A percentile compares a stretch with the other conserved stretches of the same genome.
Conservation (phyloP, 2,888 invertebrate genomes). For the Augochlorella aurata region DNA sequence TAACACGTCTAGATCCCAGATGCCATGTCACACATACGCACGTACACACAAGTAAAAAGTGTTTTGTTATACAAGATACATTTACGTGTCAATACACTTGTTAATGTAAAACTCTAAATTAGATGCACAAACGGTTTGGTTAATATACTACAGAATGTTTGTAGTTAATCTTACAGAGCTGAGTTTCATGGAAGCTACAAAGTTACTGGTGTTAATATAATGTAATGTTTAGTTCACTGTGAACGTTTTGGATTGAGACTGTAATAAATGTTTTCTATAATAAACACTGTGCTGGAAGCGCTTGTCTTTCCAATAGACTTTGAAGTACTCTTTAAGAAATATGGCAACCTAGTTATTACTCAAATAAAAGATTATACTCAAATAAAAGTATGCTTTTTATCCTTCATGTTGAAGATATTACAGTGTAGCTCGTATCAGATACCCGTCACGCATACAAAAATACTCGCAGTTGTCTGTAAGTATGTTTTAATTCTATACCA, state of each 20-base stretch:
- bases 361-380: constrained; percentile 4
- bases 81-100: constrained; percentile 19
- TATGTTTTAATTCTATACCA: neutral
- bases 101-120: constrained; percentile 37
- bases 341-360: neutral
- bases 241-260: neutral
- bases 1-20: constrained; percentile 16
- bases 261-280: neutral
- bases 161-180: constrained; percentile 27
- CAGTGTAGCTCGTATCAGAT: constrained; percentile 71
- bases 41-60: neutral
- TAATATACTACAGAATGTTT: constrained; percentile 29
- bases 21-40: neutral
- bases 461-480: neutral
- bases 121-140: constrained; percentile 32
- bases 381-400: constrained; percentile 32
- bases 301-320: constrained; percentile 5
- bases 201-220: constrained; percentile 27
- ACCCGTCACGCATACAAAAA: constrained; percentile 69
- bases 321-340: neutral
- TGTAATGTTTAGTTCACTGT: constrained; percentile 4
- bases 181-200: constrained; percentile 1
- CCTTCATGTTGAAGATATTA: constrained; percentile 2
- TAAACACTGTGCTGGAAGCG: neutral
- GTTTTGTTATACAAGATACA: constrained; percentile 6